phyloP scores from a whole-genome alignment of 1,140 invertebrate genomes.

The Tetraneura akinire region DNA sequence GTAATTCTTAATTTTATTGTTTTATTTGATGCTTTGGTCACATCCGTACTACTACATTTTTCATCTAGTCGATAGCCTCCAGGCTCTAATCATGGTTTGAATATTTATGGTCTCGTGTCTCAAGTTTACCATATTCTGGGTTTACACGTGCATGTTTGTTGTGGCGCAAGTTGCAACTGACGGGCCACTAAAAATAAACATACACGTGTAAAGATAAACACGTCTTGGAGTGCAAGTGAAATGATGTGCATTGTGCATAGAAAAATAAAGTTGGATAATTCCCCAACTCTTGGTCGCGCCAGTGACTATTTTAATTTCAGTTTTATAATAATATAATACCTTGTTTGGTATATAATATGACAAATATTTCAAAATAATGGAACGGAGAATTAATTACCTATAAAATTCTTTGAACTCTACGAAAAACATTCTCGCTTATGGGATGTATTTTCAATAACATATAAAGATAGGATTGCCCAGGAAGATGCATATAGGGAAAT shows the following conservation, averaged over 20 bases:
- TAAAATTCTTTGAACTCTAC: constrained; percentile 37
- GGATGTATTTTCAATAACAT: constrained; percentile 36
- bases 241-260: constrained; percentile 35
- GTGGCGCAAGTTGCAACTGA: neutral
- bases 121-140: too few relatives aligned
- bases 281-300: constrained; percentile 31
- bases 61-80: too few relatives aligned
- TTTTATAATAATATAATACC: too few relatives aligned
- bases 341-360: neutral
- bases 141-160: constrained; percentile 7
- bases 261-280: constrained; percentile 31
- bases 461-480: constrained; percentile 34
- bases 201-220: constrained; percentile 23
- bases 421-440: constrained; percentile 39
- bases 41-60: too few relatives aligned
- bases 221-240: constrained; percentile 24
- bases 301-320: constrained; percentile 43
- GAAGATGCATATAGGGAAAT: neutral
- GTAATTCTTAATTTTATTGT: too few relatives aligned
- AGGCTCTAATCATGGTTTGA: neutral
- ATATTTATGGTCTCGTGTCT: too few relatives aligned
- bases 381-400: constrained; percentile 40
- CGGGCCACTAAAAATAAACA: neutral
- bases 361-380: constrained; percentile 37
- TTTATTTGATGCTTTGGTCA: too few relatives aligned